A percentile compares a stretch with the other conserved stretches of the same genome.
phyloP scores from a whole-genome alignment of 2,888 invertebrate genomes.

The Drosophila nigricruria region DNA sequence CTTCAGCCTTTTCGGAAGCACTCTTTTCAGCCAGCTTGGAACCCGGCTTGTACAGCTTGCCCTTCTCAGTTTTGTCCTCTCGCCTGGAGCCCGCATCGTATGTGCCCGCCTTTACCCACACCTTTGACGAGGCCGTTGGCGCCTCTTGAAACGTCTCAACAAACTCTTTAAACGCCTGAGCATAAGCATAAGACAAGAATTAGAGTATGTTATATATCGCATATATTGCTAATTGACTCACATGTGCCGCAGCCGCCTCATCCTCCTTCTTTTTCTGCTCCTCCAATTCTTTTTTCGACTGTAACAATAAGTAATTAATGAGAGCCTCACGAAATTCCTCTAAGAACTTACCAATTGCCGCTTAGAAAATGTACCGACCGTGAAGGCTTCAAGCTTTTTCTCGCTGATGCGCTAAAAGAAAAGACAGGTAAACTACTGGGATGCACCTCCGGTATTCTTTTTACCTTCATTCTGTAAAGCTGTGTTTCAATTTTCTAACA shows the following conservation, averaged over 20 bases:
- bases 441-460: not conserved
- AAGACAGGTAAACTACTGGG: conserved; percentile 4
- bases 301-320: not conserved
- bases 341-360: conserved; percentile 85
- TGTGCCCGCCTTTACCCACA: conserved; percentile 99
- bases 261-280: conserved; percentile 95
- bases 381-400: conserved; percentile 91
- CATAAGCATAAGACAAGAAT: not conserved
- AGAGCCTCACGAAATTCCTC: not conserved
- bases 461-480: conserved; percentile 58
- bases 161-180: conserved; percentile 97
- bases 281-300: conserved; percentile 93
- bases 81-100: conserved; percentile 97
- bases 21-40: conserved; percentile 89
- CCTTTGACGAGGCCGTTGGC: conserved; percentile 92
- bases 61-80: conserved; percentile 95
- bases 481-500: not conserved
- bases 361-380: conserved; percentile 90
- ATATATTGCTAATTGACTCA: conserved; percentile 83
- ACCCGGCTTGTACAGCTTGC: conserved; percentile 96
- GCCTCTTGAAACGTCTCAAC: conserved; percentile 98
- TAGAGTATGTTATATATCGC: rapidly evolving
- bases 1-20: conserved; percentile 89
- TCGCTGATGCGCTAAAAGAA: conserved; percentile 87
- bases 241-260: conserved; percentile 96